These are phyloP conservation scores for Lutjanus argentimaculatus DNA, from an alignment of 2,797 vertebrate genomes.

Conservation along the genomic window DNA sequence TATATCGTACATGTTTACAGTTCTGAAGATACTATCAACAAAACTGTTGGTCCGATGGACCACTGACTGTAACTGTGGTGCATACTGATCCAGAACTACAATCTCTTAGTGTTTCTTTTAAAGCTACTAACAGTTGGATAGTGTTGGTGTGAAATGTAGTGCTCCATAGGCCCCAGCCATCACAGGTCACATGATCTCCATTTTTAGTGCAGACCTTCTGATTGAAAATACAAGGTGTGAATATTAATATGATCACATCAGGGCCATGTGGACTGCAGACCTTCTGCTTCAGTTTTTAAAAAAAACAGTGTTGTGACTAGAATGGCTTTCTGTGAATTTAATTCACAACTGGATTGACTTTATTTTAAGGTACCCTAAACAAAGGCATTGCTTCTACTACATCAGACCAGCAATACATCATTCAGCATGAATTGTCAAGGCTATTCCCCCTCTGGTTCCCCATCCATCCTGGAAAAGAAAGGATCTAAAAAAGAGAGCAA, in stretches of 20 bases:
- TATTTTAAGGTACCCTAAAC: neutral
- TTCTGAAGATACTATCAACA: too few species aligned
- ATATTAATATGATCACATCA: slow-evolving; percentile 1
- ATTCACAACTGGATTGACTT: neutral
- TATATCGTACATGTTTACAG: neutral
- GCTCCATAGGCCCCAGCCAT: neutral
- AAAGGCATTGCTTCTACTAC: too few species aligned
- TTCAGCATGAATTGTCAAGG: too few species aligned
- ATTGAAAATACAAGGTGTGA: slow-evolving; percentile 18
- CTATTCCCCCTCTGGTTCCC: too few species aligned
- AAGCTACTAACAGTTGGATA: neutral
- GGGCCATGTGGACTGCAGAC: neutral
- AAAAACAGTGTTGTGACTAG: neutral
- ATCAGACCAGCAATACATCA: too few species aligned
- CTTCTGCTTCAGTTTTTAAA: neutral
- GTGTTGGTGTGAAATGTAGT: neutral
- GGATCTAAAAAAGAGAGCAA: too few species aligned
- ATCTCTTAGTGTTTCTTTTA: neutral
- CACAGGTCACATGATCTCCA: neutral
- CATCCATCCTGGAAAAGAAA: too few species aligned
- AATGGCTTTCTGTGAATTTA: neutral
- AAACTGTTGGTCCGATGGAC: neutral
- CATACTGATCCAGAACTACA: neutral
- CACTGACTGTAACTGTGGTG: neutral
- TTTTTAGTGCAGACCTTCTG: neutral